Evolutionary conservation across 2,888 invertebrate genomes (phyloP).

Genomic region (Rhopalosiphum nymphaeae): DNA sequence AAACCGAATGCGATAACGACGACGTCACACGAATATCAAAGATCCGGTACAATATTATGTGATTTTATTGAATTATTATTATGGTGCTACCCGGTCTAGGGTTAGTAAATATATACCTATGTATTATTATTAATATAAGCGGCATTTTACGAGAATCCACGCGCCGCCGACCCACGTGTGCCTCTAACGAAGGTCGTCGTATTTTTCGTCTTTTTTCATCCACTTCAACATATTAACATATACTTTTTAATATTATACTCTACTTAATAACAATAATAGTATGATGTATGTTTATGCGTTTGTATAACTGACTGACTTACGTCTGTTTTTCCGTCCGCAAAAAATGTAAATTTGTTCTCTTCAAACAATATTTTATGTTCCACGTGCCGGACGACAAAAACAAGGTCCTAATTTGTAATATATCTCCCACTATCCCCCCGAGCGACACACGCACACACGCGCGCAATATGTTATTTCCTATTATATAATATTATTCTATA

Average conservation of each 20-base stretch:
- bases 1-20: not conserved
- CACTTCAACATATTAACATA: not conserved
- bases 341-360: constrained; percentile 1
- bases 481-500: constrained; percentile 11
- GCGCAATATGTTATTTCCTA: constrained; percentile 15
- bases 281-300: not conserved
- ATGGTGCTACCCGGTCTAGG: not conserved
- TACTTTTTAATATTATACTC: not conserved
- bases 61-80: not conserved
- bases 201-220: not conserved
- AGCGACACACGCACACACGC: not conserved
- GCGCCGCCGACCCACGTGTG: not conserved
- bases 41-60: not conserved
- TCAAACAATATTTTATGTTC: not conserved
- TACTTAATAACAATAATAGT: not conserved
- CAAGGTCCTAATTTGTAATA: constrained; percentile 13
- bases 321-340: constrained; percentile 2
- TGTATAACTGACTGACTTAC: not conserved
- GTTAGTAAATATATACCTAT: not conserved
- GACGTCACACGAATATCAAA: constrained; percentile 10
- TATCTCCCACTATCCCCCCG: not conserved
- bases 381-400: constrained; percentile 17
- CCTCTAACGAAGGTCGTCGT: constrained; percentile 20
- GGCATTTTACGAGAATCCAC: not conserved
- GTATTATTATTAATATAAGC: not conserved